These are phyloP conservation scores for Corythaeola cristata DNA, from an alignment of 2,113 vertebrate species.

Conservation along the genomic window DNA sequence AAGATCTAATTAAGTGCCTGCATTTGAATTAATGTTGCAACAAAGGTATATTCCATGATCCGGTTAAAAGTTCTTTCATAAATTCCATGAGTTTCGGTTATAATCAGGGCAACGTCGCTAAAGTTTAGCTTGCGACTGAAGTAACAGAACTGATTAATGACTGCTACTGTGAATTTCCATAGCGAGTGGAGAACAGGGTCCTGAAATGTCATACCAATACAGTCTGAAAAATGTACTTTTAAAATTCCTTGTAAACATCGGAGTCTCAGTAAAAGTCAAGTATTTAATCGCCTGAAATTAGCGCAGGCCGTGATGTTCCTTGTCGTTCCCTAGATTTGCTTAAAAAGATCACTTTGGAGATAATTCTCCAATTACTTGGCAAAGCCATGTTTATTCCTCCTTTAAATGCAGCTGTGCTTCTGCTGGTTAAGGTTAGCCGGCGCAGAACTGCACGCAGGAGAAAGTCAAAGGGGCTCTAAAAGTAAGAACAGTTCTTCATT, in stretches of 20 bases:
- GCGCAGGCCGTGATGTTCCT: neutral
- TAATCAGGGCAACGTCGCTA: neutral
- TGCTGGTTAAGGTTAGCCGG: neutral
- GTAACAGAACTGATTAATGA: neutral
- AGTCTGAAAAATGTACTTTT: neutral
- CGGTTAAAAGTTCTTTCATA: neutral
- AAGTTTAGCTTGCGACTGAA: neutral
- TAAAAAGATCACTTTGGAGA: neutral
- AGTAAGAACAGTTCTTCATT: neutral
- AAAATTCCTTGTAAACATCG: neutral
- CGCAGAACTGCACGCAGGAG: neutral
- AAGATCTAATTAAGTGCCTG: neutral
- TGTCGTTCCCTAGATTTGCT: neutral
- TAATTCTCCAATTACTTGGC: neutral
- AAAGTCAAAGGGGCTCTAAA: neutral
- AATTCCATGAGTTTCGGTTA: neutral
- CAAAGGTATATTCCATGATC: neutral
- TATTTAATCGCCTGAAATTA: slow-evolving; percentile 6
- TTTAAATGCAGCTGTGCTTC: neutral
- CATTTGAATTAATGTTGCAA: neutral
- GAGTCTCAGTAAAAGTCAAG: slow-evolving; percentile 29
- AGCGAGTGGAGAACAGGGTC: neutral
- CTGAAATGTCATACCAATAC: neutral
- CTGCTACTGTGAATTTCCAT: neutral
- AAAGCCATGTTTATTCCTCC: neutral